Evolutionary conservation across 2,797 vertebrate genomes (phyloP).

Genomic region (Agapornis canus): DNA sequence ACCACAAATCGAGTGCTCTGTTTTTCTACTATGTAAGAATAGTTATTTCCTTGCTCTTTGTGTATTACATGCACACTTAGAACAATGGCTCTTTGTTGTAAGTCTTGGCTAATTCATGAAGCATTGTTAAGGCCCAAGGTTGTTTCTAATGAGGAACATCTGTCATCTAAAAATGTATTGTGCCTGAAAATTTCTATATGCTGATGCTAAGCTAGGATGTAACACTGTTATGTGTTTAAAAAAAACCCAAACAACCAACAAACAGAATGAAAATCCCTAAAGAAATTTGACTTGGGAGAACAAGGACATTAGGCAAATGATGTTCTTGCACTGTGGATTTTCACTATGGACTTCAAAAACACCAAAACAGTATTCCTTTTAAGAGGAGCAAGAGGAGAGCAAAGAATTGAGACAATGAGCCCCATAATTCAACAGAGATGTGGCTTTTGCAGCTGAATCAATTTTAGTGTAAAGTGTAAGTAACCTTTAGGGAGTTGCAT

Average conservation of each 20-base stretch:
- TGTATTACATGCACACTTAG: neutral
- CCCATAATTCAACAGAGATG: neutral
- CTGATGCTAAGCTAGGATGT: neutral
- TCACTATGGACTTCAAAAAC: neutral
- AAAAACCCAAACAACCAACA: neutral
- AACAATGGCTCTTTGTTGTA: neutral
- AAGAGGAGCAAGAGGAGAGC: neutral
- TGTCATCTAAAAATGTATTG: neutral
- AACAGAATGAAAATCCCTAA: neutral
- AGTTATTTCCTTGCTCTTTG: neutral
- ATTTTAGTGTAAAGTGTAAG: neutral
- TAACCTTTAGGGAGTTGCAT: accelerated
- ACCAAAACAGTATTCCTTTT: neutral
- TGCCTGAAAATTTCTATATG: neutral
- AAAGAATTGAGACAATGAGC: neutral
- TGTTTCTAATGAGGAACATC: neutral
- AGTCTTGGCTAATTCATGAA: neutral
- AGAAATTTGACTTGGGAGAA: neutral
- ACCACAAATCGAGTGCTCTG: neutral
- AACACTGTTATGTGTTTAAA: neutral
- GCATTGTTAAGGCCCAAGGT: neutral
- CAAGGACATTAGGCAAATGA: neutral
- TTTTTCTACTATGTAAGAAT: neutral
- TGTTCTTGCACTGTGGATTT: neutral
- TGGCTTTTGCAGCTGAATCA: neutral